Conservation (phyloP, 2,113 vertebrate species). For the Turnix velox region DNA sequence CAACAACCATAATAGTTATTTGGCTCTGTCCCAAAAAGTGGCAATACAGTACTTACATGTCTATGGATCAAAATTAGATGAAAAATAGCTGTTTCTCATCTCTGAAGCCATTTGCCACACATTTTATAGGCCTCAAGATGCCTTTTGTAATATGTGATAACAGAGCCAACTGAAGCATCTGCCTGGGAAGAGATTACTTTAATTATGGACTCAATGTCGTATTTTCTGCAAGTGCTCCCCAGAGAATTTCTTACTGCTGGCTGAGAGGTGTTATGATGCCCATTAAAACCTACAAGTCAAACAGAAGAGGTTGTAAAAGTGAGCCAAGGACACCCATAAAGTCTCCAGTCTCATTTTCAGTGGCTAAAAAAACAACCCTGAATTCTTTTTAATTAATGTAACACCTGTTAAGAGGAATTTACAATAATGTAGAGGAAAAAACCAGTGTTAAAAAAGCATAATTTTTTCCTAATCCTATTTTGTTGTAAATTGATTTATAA, state of each 20-base stretch:
- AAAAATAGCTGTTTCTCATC: conserved; percentile 80
- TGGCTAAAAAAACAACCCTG: neutral
- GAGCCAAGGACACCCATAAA: conserved; percentile 60
- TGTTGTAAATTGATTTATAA: neutral
- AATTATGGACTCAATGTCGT: conserved; percentile 84
- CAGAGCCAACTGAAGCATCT: conserved; percentile 81
- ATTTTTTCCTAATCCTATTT: neutral
- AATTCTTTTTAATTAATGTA: conserved; percentile 52
- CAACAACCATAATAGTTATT: conserved; percentile 71
- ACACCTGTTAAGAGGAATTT: conserved; percentile 39
- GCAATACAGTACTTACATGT: conserved; percentile 75
- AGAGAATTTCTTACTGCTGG: conserved; percentile 70
- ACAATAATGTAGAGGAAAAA: neutral
- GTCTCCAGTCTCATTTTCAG: conserved; percentile 15
- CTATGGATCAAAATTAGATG: conserved; percentile 81
- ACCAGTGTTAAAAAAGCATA: neutral
- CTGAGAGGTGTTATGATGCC: conserved; percentile 72
- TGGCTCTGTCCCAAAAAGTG: conserved; percentile 71
- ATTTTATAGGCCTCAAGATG: conserved; percentile 82
- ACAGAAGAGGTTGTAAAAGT: conserved; percentile 57
- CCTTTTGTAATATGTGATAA: conserved; percentile 82
- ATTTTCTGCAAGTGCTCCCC: conserved; percentile 80
- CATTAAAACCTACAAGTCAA: conserved; percentile 67
- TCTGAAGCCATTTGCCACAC: conserved; percentile 78
- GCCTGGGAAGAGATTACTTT: conserved; percentile 83